These are phyloP conservation scores for Trissoscelio sp. DNA, from an alignment of 2,888 invertebrate genomes.

Conservation along the genomic window DNA sequence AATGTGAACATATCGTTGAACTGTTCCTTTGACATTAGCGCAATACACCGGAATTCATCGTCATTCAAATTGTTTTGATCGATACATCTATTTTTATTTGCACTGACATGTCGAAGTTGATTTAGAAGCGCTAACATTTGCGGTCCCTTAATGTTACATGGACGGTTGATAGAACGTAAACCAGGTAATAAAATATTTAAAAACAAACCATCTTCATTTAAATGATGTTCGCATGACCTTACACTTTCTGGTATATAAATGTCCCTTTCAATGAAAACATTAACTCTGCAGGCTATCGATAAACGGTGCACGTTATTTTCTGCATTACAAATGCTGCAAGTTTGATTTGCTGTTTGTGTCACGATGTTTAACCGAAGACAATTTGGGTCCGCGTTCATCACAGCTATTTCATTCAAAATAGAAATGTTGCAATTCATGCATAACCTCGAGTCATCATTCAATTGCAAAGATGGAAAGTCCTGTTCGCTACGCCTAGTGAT, in stretches of 20 bases:
- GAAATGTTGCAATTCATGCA: conserved; percentile 43
- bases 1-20: conserved; percentile 26
- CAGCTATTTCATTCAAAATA: conserved; percentile 13
- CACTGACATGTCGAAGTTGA: conserved; percentile 5
- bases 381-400: conserved; percentile 30
- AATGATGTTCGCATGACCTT: conserved; percentile 46
- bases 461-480: conserved; percentile 2
- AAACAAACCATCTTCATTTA: conserved; percentile 33
- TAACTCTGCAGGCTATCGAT: conserved; percentile 18
- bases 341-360: conserved; percentile 18
- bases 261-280: conserved; percentile 43
- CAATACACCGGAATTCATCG: conserved; percentile 50
- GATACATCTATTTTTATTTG: not conserved
- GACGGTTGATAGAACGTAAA: conserved; percentile 29
- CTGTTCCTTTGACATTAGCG: conserved; percentile 45
- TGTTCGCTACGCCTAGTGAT: conserved; percentile 7
- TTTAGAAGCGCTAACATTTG: conserved; percentile 15
- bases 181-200: conserved; percentile 11
- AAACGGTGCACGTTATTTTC: conserved; percentile 30
- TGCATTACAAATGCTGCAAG: conserved; percentile 50
- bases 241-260: conserved; percentile 49
- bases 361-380: conserved; percentile 40
- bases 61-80: conserved; percentile 50
- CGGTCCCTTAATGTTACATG: conserved; percentile 20
- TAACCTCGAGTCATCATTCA: conserved; percentile 30